Conservation (phyloP, 2,113 vertebrate genomes). For the Plestiodon gilberti region DNA sequence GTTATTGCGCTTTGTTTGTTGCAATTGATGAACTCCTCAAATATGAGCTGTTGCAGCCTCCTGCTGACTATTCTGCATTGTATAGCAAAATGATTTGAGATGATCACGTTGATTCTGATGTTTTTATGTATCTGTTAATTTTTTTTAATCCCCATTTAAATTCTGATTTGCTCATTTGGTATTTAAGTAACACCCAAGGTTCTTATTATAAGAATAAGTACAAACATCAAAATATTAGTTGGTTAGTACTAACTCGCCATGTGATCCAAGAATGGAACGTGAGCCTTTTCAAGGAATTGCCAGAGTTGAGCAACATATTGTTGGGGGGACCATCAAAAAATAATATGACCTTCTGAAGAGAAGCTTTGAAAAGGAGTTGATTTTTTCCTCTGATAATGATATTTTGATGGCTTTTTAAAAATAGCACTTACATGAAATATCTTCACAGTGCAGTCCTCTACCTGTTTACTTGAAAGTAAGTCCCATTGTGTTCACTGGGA, state of each 20-base stretch:
- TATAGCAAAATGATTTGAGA: constrained; percentile 31
- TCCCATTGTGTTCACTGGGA: too few species aligned
- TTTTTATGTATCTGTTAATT: background rate
- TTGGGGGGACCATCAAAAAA: background rate
- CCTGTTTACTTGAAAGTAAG: too few species aligned
- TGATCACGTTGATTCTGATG: background rate
- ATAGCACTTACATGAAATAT: background rate
- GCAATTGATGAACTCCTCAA: constrained; percentile 22
- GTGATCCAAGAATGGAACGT: background rate
- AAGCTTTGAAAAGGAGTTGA: background rate
- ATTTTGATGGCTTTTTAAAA: background rate
- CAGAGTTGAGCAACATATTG: too few species aligned
- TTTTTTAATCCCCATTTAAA: background rate
- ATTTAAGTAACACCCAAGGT: background rate
- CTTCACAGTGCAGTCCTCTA: background rate
- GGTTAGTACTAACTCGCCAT: background rate
- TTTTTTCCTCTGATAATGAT: background rate
- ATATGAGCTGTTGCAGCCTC: constrained; percentile 15
- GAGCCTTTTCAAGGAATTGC: background rate
- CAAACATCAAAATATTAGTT: background rate
- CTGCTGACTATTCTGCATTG: constrained; percentile 37
- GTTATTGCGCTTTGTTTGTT: background rate
- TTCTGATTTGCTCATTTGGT: constrained; percentile 5
- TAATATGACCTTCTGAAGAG: background rate
- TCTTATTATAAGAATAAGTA: background rate